phyloP scores from a whole-genome alignment of 2,797 vertebrate species.

The Amblyraja radiata region DNA sequence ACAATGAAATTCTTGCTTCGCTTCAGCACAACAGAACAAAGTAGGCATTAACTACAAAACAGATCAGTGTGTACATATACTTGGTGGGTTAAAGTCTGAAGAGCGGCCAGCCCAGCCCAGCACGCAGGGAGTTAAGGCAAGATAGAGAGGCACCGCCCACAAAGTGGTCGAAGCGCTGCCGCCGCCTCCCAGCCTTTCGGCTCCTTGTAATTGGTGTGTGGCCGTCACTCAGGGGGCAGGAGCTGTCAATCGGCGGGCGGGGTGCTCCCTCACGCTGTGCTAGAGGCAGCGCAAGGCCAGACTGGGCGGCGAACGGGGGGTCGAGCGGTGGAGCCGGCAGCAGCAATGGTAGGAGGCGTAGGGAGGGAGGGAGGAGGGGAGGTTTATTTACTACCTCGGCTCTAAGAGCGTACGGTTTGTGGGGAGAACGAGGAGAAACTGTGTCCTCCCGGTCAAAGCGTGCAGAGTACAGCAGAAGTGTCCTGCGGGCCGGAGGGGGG shows the following conservation, averaged over 20 bases:
- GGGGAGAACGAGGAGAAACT: no score
- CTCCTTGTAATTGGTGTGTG: not conserved
- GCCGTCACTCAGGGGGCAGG: not conserved
- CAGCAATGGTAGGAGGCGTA: not conserved
- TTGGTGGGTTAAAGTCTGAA: not conserved
- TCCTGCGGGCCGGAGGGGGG: no score
- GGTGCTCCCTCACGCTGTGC: not conserved
- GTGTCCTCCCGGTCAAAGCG: no score
- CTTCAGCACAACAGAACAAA: no score
- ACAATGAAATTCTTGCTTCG: no score
- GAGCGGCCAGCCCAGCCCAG: not conserved
- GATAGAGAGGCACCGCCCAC: not conserved
- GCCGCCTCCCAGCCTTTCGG: no score
- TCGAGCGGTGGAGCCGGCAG: not conserved
- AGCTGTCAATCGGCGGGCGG: not conserved
- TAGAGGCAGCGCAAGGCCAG: not conserved
- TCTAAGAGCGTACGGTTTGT: not conserved
- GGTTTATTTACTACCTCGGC: not conserved
- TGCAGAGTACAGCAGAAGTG: no score
- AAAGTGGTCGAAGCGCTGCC: not conserved
- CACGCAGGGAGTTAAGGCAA: not conserved
- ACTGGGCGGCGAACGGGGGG: no score
- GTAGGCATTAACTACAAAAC: no score
- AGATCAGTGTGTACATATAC: no score
- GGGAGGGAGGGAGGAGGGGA: not conserved